A percentile compares a stretch with the other conserved stretches of the same genome.
Evolutionary conservation across 2,113 vertebrate species (phyloP).

Genomic region (Megaleporinus macrocephalus): DNA sequence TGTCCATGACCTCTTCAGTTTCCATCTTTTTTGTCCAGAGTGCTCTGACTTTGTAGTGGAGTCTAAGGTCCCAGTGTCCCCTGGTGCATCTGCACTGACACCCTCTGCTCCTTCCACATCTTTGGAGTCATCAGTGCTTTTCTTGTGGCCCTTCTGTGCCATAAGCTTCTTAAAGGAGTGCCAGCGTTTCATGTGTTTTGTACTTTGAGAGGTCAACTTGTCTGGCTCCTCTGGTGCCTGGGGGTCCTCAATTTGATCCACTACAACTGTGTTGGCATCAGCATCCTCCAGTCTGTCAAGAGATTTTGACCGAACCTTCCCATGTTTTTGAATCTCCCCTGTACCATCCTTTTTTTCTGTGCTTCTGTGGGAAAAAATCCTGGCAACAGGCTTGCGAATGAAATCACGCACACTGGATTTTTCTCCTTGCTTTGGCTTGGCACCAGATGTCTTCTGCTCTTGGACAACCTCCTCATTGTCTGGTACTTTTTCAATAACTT

Average conservation of each 20-base stretch:
- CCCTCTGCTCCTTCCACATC: constrained; percentile 69
- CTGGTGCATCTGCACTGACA: constrained; percentile 55
- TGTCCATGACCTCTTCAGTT: constrained; percentile 82
- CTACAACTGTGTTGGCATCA: constrained; percentile 65
- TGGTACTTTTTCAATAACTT: constrained; percentile 64
- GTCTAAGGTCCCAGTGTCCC: constrained; percentile 75
- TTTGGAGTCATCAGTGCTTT: constrained; percentile 66
- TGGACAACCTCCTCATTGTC: constrained; percentile 72
- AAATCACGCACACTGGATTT: constrained; percentile 78
- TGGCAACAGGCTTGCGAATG: constrained; percentile 79
- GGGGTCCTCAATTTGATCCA: constrained; percentile 67
- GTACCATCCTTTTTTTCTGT: constrained; percentile 77
- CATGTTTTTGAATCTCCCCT: constrained; percentile 53
- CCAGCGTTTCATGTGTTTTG: constrained; percentile 81
- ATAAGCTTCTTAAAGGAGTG: constrained; percentile 83
- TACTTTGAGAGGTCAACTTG: constrained; percentile 63
- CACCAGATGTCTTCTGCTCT: constrained; percentile 68
- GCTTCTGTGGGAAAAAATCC: constrained; percentile 81
- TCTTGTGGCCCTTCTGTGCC: constrained; percentile 79
- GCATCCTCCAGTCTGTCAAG: constrained; percentile 77
- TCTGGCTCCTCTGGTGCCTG: constrained; percentile 68
- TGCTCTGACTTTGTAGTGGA: constrained; percentile 72
- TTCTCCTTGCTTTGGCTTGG: constrained; percentile 72
- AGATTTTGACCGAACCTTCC: constrained; percentile 75
- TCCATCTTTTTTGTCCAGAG: constrained; percentile 78